A percentile compares a stretch with the other conserved stretches of the same genome.
Evolutionary conservation across 2,888 invertebrate species (phyloP).

Genomic region (Merodon equestris): DNA sequence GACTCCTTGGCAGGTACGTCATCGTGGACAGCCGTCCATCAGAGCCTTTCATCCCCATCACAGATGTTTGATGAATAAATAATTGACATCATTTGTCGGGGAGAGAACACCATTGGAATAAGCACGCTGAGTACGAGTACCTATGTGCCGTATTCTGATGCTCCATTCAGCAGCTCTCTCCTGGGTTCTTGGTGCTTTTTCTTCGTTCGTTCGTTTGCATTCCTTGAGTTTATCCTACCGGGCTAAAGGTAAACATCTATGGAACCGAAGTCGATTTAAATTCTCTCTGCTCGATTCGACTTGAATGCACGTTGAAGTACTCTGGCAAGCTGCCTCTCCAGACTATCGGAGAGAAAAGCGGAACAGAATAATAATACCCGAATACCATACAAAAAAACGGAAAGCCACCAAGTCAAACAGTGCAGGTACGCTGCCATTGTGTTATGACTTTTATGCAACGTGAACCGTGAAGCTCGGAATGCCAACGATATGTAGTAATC

Average conservation of each 20-base stretch:
- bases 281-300: slow-evolving; percentile 32
- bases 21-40: slow-evolving; percentile 40
- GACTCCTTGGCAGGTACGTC: slow-evolving; percentile 38
- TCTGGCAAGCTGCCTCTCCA: too few species aligned
- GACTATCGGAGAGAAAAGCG: neutral
- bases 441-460: slow-evolving; percentile 47
- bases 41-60: slow-evolving; percentile 9
- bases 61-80: slow-evolving; percentile 68
- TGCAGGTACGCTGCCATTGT: slow-evolving; percentile 48
- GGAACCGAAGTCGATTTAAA: slow-evolving; percentile 57
- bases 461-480: slow-evolving; percentile 21
- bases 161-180: slow-evolving; percentile 55
- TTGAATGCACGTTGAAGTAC: slow-evolving; percentile 22
- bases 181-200: neutral
- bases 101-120: slow-evolving; percentile 37
- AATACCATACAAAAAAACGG: neutral
- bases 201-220: slow-evolving; percentile 54
- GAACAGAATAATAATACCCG: neutral
- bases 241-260: slow-evolving; percentile 55
- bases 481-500: slow-evolving; percentile 55
- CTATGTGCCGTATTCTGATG: slow-evolving; percentile 32
- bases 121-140: too few species aligned
- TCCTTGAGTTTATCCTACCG: slow-evolving; percentile 44
- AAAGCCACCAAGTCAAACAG: slow-evolving; percentile 51
- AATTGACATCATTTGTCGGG: slow-evolving; percentile 64